phyloP scores from a whole-genome alignment of 2,888 invertebrate genomes.

The Eristalinus aeneus region DNA sequence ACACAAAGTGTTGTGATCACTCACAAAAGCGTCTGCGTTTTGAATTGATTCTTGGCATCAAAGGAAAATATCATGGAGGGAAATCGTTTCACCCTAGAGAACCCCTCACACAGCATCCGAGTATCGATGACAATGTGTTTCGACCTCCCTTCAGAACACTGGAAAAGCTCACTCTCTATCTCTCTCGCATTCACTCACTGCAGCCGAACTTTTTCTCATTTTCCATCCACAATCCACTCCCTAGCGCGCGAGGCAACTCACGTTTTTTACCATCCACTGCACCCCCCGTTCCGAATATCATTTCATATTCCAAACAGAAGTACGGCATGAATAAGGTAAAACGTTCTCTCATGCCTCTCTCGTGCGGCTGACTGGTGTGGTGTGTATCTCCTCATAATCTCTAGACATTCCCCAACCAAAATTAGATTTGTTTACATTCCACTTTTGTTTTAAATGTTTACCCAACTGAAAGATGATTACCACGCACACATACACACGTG shows the following conservation, averaged over 20 bases:
- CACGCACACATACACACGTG: not conserved
- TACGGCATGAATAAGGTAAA: constrained; percentile 1
- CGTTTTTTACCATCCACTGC: not conserved
- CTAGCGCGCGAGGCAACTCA: not conserved
- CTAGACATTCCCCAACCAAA: constrained; percentile 43
- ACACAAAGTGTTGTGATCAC: not conserved
- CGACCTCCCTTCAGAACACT: not conserved
- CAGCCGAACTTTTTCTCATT: not conserved
- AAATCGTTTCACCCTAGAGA: too few species aligned
- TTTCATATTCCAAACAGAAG: constrained; percentile 8
- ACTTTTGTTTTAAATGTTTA: constrained; percentile 61
- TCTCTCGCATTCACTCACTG: constrained; percentile 16
- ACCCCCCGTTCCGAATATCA: not conserved
- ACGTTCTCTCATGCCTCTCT: not conserved
- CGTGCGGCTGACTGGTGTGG: not conserved
- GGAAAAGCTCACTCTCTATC: constrained; percentile 17
- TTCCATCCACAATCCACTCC: not conserved
- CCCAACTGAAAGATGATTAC: constrained; percentile 33
- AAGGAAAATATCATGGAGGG: too few species aligned
- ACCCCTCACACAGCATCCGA: not conserved
- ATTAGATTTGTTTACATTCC: constrained; percentile 70
- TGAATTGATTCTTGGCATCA: too few species aligned
- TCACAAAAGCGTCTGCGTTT: too few species aligned
- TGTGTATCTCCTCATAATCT: constrained; percentile 7
- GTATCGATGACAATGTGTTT: constrained; percentile 4